phyloP scores from a whole-genome alignment of 2,113 vertebrate genomes.

The Xiphophorus couchianus region DNA sequence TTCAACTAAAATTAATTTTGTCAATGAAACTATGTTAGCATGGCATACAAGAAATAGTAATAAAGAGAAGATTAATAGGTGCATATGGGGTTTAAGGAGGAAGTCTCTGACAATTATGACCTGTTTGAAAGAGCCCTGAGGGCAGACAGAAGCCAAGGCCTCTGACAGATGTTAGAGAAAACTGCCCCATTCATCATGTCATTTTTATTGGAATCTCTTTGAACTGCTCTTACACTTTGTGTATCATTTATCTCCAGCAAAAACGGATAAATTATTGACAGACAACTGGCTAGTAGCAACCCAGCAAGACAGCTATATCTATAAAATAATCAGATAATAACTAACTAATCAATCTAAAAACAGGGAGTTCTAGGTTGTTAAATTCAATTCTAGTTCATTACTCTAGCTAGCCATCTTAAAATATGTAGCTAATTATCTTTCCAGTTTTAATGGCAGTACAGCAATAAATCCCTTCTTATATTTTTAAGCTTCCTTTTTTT shows the following conservation, averaged over 20 bases:
- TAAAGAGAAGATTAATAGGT: constrained; percentile 15
- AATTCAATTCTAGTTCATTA: too few relatives aligned
- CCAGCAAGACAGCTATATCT: too few relatives aligned
- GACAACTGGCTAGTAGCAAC: not conserved
- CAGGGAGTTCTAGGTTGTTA: too few relatives aligned
- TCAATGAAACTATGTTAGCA: constrained; percentile 69
- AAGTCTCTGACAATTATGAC: constrained; percentile 60
- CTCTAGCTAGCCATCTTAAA: not conserved
- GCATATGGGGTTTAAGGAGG: constrained; percentile 36
- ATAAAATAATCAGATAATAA: too few relatives aligned
- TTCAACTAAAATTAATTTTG: constrained; percentile 47
- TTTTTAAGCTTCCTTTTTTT: too few relatives aligned
- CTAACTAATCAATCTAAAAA: too few relatives aligned
- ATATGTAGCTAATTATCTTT: not conserved
- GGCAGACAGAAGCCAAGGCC: constrained; percentile 55
- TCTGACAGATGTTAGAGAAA: constrained; percentile 69
- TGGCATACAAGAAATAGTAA: constrained; percentile 37
- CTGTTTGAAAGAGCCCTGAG: constrained; percentile 47
- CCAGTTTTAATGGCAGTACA: not conserved
- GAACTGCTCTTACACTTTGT: constrained; percentile 48
- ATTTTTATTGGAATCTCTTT: constrained; percentile 64
- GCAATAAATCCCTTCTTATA: not conserved
- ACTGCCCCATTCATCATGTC: constrained; percentile 64
- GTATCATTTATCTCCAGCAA: not conserved
- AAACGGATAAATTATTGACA: not conserved